These are phyloP conservation scores for Drosophila mimetica DNA, from an alignment of 2,888 invertebrate species.

Conservation along the genomic window DNA sequence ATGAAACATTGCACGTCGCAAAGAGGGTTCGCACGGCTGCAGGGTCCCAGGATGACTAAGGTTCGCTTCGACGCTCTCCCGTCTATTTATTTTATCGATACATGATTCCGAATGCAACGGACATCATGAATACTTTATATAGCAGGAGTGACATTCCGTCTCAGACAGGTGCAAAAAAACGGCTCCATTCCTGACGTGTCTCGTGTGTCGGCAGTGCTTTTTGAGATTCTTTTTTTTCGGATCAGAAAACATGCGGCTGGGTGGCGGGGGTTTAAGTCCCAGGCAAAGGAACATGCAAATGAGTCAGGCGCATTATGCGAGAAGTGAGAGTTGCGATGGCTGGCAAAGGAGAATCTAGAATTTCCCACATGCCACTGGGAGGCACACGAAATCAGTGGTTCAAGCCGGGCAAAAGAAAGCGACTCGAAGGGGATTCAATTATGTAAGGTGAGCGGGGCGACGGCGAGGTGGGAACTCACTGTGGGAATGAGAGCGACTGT, in stretches of 20 bases:
- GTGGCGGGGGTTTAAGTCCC: too few species aligned
- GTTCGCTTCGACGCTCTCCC: background rate
- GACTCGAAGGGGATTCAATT: conserved; percentile 12
- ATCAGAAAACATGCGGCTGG: conserved; percentile 62
- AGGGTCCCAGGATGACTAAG: conserved; percentile 36
- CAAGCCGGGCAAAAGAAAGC: conserved; percentile 3
- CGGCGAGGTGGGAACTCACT: conserved; percentile 10
- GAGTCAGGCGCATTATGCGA: conserved; percentile 47
- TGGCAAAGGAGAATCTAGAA: conserved; percentile 28
- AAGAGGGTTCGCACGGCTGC: conserved; percentile 17
- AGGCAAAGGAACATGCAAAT: conserved; percentile 54
- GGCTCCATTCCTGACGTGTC: conserved; percentile 55
- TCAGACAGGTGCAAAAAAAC: conserved; percentile 29
- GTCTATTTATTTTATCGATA: conserved; percentile 75
- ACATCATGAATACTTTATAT: conserved; percentile 73
- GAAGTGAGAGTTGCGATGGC: conserved; percentile 45
- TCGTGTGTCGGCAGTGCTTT: conserved; percentile 57
- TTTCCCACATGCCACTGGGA: conserved; percentile 37
- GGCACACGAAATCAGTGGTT: conserved; percentile 37
- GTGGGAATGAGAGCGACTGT: conserved; percentile 28
- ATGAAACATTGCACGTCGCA: conserved; percentile 62
- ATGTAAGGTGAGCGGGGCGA: conserved; percentile 7
- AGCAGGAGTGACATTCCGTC: conserved; percentile 48
- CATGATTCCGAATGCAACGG: conserved; percentile 69
- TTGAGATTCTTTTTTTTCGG: conserved; percentile 54